These are phyloP conservation scores for Acromyrmex charruanus DNA, from an alignment of 1,140 invertebrate species.

Conservation along the genomic window DNA sequence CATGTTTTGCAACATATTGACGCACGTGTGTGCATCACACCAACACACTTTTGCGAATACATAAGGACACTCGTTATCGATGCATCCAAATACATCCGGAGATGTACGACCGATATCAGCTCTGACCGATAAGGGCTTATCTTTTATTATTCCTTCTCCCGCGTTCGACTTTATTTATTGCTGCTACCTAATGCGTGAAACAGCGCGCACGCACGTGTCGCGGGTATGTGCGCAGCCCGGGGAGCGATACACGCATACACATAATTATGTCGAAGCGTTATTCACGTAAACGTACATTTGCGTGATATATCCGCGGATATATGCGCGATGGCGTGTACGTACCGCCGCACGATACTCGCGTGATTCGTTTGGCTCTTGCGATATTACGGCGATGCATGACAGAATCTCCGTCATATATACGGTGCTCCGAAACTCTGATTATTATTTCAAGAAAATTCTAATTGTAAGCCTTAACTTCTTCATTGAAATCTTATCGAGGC, in stretches of 20 bases:
- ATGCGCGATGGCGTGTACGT: slow-evolving; percentile 69
- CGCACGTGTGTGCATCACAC: slow-evolving; percentile 4
- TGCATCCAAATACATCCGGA: slow-evolving; percentile 28
- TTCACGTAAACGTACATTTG: slow-evolving; percentile 63
- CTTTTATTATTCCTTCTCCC: slow-evolving; percentile 68
- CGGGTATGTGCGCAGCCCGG: slow-evolving; percentile 48
- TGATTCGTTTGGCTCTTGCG: slow-evolving; percentile 57
- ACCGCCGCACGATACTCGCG: slow-evolving; percentile 65
- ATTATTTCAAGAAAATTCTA: slow-evolving; percentile 7
- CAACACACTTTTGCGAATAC: slow-evolving; percentile 17
- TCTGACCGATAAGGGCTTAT: slow-evolving; percentile 75
- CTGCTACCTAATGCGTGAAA: slow-evolving; percentile 64
- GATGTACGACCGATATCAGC: slow-evolving; percentile 73
- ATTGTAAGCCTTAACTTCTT: neutral
- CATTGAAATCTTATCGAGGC: neutral
- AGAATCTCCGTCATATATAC: neutral
- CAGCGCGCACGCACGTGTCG: slow-evolving; percentile 69
- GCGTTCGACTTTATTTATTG: slow-evolving; percentile 69
- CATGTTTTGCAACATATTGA: slow-evolving; percentile 22
- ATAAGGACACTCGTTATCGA: neutral
- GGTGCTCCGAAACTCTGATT: slow-evolving; percentile 22
- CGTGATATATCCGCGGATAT: slow-evolving; percentile 61
- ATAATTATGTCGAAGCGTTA: slow-evolving; percentile 67
- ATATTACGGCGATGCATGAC: slow-evolving; percentile 62
- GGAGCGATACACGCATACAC: slow-evolving; percentile 55